Evolutionary conservation across 2,797 vertebrate species (phyloP).

Genomic region (Gymnodraco acuticeps): DNA sequence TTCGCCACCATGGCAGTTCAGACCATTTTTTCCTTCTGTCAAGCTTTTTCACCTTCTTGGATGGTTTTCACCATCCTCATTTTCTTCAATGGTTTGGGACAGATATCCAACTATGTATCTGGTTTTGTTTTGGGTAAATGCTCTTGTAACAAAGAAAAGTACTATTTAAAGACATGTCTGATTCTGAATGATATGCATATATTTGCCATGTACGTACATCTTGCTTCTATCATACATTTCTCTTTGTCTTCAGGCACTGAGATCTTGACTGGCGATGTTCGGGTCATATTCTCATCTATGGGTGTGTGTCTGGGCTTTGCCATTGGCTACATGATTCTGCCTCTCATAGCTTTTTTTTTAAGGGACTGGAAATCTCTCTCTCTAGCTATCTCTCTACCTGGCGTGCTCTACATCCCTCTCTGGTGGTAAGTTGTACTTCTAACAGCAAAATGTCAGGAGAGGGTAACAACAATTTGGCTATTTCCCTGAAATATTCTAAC

Average conservation of each 20-base stretch:
- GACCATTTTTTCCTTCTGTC: slow-evolving; percentile 86
- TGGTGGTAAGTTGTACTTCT: slow-evolving; percentile 82
- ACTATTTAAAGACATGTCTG: too few species aligned
- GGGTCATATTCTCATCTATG: too few species aligned
- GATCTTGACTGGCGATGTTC: slow-evolving; percentile 85
- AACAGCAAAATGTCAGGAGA: neutral
- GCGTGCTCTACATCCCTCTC: slow-evolving; percentile 6
- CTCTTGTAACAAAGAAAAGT: too few species aligned
- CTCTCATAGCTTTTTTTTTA: slow-evolving; percentile 86
- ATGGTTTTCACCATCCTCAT: slow-evolving; percentile 85
- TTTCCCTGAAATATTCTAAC: too few species aligned
- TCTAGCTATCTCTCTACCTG: slow-evolving; percentile 62
- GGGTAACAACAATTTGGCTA: neutral
- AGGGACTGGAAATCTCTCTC: slow-evolving; percentile 32
- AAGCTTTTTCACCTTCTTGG: slow-evolving; percentile 88
- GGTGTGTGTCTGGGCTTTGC: too few species aligned
- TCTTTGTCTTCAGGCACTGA: slow-evolving; percentile 69
- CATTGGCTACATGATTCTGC: too few species aligned
- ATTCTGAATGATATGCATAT: too few species aligned
- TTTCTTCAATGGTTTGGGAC: slow-evolving; percentile 87
- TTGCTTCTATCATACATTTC: neutral
- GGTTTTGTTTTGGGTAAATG: slow-evolving; percentile 89
- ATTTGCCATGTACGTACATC: too few species aligned
- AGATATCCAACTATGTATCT: slow-evolving; percentile 90
- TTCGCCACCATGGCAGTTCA: slow-evolving; percentile 89